Evolutionary conservation across 2,888 invertebrate species (phyloP).

Genomic region (Idaea dimidiata): DNA sequence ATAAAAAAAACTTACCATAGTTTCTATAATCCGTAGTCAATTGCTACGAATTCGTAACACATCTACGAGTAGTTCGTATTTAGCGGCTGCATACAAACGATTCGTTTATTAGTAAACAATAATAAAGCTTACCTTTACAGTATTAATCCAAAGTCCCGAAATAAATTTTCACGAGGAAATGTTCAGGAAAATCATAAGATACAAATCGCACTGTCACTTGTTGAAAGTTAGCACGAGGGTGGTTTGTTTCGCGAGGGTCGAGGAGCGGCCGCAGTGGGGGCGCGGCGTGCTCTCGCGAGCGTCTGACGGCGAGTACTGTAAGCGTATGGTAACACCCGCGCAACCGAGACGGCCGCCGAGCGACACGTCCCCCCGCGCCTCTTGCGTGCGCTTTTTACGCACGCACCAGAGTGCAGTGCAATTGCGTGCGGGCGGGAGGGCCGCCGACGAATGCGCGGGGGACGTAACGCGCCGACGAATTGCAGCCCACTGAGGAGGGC

Average conservation of each 20-base stretch:
- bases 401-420: constrained; percentile 72
- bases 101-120: constrained; percentile 15
- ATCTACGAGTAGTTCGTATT: constrained; percentile 29
- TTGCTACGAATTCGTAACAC: constrained; percentile 49
- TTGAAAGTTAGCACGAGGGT: constrained; percentile 47
- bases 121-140: constrained; percentile 25
- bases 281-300: constrained; percentile 75
- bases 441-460: constrained; percentile 53
- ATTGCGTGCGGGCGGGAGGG: constrained; percentile 72
- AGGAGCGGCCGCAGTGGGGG: constrained; percentile 61
- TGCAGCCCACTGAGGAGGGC: constrained; percentile 77
- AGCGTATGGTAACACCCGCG: constrained; percentile 32
- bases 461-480: constrained; percentile 67
- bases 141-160: constrained; percentile 30
- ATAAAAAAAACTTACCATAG: constrained; percentile 18
- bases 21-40: constrained; percentile 22
- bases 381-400: constrained; percentile 80
- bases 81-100: constrained; percentile 9
- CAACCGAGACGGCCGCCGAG: constrained; percentile 40
- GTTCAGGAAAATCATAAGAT: constrained; percentile 42
- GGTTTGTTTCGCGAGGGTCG: constrained; percentile 13
- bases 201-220: constrained; percentile 64
- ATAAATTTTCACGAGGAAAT: constrained; percentile 29
- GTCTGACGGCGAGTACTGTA: constrained; percentile 67
- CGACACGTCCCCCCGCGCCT: constrained; percentile 56